phyloP scores from a whole-genome alignment of 2,888 invertebrate genomes.

The Tiliacea citrago region DNA sequence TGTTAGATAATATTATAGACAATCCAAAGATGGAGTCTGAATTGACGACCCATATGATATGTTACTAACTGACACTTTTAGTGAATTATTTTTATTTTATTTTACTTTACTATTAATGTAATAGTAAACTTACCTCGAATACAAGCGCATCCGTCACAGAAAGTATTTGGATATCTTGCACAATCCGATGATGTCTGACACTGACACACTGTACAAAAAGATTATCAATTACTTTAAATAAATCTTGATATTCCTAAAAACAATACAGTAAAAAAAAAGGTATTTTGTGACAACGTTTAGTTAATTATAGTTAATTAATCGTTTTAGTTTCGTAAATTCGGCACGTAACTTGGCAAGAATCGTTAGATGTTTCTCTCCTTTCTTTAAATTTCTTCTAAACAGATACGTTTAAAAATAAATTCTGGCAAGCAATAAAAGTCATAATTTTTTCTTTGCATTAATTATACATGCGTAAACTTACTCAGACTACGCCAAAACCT shows the following conservation, averaged over 20 bases:
- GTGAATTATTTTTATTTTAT: neutral
- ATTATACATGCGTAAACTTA: no score
- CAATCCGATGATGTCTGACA: slow-evolving; percentile 93
- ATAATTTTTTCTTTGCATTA: no score
- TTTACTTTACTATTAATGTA: neutral
- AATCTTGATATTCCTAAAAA: neutral
- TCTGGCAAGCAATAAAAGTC: no score
- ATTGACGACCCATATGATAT: neutral
- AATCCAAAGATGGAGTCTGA: neutral
- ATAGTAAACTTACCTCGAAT: slow-evolving; percentile 89
- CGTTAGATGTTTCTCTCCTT: no score
- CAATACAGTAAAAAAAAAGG: no score
- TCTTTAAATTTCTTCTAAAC: no score
- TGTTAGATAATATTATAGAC: neutral
- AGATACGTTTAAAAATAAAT: no score
- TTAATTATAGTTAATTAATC: no score
- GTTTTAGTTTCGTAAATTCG: neutral
- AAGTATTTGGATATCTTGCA: slow-evolving; percentile 87
- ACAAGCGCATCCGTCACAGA: slow-evolving; percentile 94
- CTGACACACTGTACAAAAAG: slow-evolving; percentile 91
- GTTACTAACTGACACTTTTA: neutral
- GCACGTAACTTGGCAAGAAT: no score
- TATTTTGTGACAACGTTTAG: neutral
- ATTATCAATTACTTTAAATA: slow-evolving; percentile 8
- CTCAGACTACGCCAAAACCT: no score